These are phyloP conservation scores for Siniperca chuatsi DNA, from an alignment of 2,113 vertebrate genomes.

Conservation along the genomic window DNA sequence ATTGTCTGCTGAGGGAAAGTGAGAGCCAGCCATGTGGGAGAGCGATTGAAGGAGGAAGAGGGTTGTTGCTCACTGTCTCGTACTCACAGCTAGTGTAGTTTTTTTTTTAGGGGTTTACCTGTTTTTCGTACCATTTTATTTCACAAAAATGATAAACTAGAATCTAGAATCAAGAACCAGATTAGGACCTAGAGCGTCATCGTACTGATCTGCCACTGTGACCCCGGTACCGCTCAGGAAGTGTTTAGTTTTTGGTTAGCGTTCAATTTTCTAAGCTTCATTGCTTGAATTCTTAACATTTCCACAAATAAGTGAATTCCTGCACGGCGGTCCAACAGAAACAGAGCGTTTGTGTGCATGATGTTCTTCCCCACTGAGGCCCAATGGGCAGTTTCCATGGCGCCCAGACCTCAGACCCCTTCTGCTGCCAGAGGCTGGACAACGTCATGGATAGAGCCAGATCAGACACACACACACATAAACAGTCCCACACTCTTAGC, in stretches of 20 bases:
- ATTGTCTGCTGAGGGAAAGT: constrained; percentile 67
- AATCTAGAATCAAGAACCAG: not conserved
- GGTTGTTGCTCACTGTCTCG: constrained; percentile 31
- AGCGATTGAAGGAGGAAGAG: constrained; percentile 47
- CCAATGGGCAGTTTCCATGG: constrained; percentile 76
- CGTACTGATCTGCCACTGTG: constrained; percentile 26
- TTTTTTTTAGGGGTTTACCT: constrained; percentile 23
- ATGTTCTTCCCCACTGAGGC: constrained; percentile 69
- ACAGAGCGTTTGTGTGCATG: constrained; percentile 69
- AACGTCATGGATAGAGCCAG: constrained; percentile 45
- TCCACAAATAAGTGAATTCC: constrained; percentile 85
- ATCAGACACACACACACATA: constrained; percentile 22
- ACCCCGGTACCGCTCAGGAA: constrained; percentile 48
- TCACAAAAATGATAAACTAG: constrained; percentile 20
- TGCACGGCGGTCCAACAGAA: constrained; percentile 79
- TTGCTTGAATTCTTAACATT: constrained; percentile 85
- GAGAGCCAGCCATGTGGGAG: constrained; percentile 61
- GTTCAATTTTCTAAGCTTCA: constrained; percentile 73
- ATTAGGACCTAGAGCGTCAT: not conserved
- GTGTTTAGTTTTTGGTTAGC: constrained; percentile 69
- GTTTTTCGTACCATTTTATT: constrained; percentile 25
- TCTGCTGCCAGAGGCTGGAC: constrained; percentile 62
- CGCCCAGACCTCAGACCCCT: constrained; percentile 67
- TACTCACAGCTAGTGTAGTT: constrained; percentile 12
- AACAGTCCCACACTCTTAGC: constrained; percentile 23